Base-by-base conservation (phyloP, 92 coral and sea anemone species). In the Zoanthus sansibaricus region DNA sequence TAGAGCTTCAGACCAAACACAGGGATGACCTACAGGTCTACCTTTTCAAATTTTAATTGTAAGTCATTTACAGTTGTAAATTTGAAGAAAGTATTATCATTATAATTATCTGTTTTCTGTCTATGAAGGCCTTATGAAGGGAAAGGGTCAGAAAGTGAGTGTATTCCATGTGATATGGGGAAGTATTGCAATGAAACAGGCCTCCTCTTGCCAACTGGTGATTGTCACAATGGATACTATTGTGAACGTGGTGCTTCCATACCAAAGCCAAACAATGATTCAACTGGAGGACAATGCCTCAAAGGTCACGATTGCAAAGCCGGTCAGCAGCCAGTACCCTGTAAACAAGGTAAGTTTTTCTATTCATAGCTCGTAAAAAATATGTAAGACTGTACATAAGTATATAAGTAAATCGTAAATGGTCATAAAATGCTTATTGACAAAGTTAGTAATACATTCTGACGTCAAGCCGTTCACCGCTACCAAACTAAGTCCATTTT, bases 251-350 rank as follows among this genome's bases (percentile, higher is more conserved):
- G 98, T 32, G 96, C 98, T 5, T 75, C 72, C 16, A 77, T 93
- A 20, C 94, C 99, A 46, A 92, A 78, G 54, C 99, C 99, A 0
- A 97, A 95, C 80, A 97, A 97, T 75, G 99, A 95, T 46, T 92
- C 97, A 31, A 90, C 94, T 71, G 98, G 98, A 21, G 99, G 99
- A 1, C 89, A 88, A 55, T 97, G 99, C 64, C 96, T 93, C 4
- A 92, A 86, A 83, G 99, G 99, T 20, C 84, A 87, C 47, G 90
- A 72, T 76, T 97, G 99, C 54, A 67, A 49, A 21, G 92, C 94
- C 51, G 99, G 99, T 25, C 62, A 83, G 68, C 94, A 93, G 55
- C 95, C 98, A 67, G 84, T 73, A 21, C 82, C 92, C 9, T 97
- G 99, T 67, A 17, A 14, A 11, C 84, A 87, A 95, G 99, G 99